phyloP scores from a whole-genome alignment of 1,140 invertebrate genomes.

The Sycophila sp. region DNA sequence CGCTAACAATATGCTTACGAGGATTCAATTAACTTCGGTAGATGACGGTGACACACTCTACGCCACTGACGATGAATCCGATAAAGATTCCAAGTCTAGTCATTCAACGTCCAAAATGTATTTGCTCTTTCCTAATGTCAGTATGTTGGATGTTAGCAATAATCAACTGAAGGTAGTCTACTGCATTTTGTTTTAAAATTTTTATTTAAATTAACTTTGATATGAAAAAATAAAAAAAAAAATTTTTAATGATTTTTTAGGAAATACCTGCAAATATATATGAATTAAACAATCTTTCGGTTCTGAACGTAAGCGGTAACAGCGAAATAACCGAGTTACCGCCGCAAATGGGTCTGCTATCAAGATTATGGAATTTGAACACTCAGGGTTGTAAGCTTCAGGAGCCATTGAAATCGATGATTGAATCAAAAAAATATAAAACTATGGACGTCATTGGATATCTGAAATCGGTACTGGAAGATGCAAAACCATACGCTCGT shows the following conservation, averaged over 20 bases:
- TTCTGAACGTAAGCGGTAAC: constrained; percentile 94
- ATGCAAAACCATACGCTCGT: constrained; percentile 92
- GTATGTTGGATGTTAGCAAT: constrained; percentile 93
- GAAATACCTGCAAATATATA: constrained; percentile 87
- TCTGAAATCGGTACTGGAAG: constrained; percentile 87
- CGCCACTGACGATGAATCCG: constrained; percentile 53
- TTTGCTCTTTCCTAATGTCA: constrained; percentile 92
- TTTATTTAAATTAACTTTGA: too few species aligned
- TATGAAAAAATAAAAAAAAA: too few species aligned
- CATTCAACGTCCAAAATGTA: constrained; percentile 56
- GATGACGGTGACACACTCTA: constrained; percentile 70
- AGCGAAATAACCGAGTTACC: constrained; percentile 87
- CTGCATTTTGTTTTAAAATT: too few species aligned
- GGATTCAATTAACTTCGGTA: constrained; percentile 82
- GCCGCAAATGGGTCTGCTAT: constrained; percentile 92
- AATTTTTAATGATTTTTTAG: constrained; percentile 60
- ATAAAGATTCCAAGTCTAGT: constrained; percentile 50
- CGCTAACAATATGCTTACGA: constrained; percentile 83
- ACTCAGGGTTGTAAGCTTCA: constrained; percentile 88
- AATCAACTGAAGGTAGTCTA: constrained; percentile 82
- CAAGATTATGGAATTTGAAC: constrained; percentile 95
- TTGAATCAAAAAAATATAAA: constrained; percentile 92
- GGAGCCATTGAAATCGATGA: constrained; percentile 92
- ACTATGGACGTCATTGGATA: constrained; percentile 97
- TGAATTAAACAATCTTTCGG: constrained; percentile 87